These are phyloP conservation scores for Neelides sp. DNA, from an alignment of 1,140 invertebrate genomes.

Conservation along the genomic window DNA sequence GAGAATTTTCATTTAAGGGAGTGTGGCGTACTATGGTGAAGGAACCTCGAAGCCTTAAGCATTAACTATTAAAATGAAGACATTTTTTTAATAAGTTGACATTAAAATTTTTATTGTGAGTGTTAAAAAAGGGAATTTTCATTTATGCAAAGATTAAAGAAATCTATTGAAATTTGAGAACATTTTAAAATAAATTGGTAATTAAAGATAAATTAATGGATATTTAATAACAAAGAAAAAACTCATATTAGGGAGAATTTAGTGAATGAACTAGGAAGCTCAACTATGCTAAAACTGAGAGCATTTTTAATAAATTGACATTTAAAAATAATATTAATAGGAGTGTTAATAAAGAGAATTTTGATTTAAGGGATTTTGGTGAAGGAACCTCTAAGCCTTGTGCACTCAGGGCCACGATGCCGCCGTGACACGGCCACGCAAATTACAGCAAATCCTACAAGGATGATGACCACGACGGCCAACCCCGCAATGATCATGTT, in stretches of 20 bases:
- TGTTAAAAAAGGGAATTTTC: too few species aligned
- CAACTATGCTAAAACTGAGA: not conserved
- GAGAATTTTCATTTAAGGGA: too few species aligned
- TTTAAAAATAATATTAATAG: not conserved
- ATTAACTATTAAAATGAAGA: too few species aligned
- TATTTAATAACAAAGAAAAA: too few species aligned
- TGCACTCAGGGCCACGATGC: constrained; percentile 56
- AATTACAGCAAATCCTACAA: constrained; percentile 75
- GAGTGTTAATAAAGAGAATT: not conserved
- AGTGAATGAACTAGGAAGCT: too few species aligned
- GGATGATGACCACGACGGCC: constrained; percentile 70
- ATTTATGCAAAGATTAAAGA: not conserved
- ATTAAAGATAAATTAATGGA: not conserved
- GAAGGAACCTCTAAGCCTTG: constrained; percentile 56
- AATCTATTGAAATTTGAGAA: not conserved
- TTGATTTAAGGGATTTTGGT: constrained; percentile 8
- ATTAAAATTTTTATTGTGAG: too few species aligned
- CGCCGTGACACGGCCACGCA: constrained; percentile 68
- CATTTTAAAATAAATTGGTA: not conserved
- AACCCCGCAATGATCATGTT: constrained; percentile 71
- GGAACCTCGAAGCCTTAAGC: too few species aligned
- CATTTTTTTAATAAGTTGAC: too few species aligned
- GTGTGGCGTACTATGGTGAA: too few species aligned
- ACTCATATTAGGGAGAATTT: too few species aligned
- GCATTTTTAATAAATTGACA: not conserved